Evolutionary conservation across 2,797 vertebrate genomes (phyloP).

Genomic region (Eupleurogrammus muticus): DNA sequence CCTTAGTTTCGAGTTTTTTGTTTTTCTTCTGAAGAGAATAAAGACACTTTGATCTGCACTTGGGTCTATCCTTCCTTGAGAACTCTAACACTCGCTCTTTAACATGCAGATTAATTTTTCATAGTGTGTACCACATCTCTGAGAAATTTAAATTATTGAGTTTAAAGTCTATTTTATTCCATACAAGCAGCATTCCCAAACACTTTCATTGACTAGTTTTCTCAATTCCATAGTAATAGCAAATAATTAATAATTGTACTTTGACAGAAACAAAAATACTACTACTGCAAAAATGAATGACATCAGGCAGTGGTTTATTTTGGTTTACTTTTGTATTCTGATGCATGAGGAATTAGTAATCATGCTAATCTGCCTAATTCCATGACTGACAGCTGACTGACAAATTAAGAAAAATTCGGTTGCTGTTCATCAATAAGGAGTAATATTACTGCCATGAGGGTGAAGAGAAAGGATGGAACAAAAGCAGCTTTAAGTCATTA

Average conservation of each 20-base stretch:
- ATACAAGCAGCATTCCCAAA: constrained; percentile 46
- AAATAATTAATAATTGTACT: constrained; percentile 29
- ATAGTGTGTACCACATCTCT: background rate
- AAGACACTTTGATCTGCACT: too few relatives aligned
- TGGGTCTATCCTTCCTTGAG: too few relatives aligned
- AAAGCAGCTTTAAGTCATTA: background rate
- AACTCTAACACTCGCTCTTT: too few relatives aligned
- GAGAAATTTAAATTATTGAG: constrained; percentile 38
- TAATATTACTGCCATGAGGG: background rate
- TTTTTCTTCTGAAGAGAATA: too few relatives aligned
- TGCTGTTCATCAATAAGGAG: constrained; percentile 15
- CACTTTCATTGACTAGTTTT: constrained; percentile 19
- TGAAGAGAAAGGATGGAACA: background rate
- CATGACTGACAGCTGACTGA: constrained; percentile 32
- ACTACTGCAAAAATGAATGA: constrained; percentile 17
- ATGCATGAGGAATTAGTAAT: constrained; percentile 27
- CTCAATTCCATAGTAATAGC: constrained; percentile 52
- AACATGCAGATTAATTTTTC: constrained; percentile 26
- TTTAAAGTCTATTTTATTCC: constrained; percentile 41
- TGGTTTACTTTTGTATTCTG: constrained; percentile 39
- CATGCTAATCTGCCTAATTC: constrained; percentile 38
- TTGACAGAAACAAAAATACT: constrained; percentile 37
- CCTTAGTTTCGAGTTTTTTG: too few relatives aligned
- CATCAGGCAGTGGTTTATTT: constrained; percentile 22
- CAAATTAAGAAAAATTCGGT: constrained; percentile 29